Evolutionary conservation across 1,140 invertebrate species (phyloP).

Genomic region (Meloidogyne chitwoodi): DNA sequence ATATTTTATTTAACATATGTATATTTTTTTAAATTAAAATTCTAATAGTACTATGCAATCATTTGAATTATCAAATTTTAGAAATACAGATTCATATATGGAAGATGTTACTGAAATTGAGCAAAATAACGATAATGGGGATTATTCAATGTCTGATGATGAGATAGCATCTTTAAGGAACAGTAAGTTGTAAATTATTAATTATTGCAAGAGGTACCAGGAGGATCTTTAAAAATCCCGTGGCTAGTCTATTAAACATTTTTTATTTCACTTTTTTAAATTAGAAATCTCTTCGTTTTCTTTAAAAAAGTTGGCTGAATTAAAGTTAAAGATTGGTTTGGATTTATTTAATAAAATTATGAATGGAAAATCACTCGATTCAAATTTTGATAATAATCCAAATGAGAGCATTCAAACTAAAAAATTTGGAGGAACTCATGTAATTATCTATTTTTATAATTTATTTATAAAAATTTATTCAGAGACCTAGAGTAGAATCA

Average conservation of each 20-base stretch:
- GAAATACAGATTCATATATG: background rate
- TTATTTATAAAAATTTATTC: background rate
- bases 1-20: no score
- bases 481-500: conserved; percentile 17
- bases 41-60: no score
- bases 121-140: background rate
- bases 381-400: background rate
- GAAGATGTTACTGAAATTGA: background rate
- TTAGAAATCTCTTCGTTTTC: background rate
- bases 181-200: background rate
- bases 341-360: background rate
- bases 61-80: no score
- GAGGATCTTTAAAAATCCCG: no score
- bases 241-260: no score
- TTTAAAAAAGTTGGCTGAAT: background rate
- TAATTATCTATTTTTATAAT: background rate
- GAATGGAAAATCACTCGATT: background rate
- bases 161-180: background rate
- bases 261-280: no score
- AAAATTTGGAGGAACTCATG: background rate
- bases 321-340: background rate
- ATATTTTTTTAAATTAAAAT: no score
- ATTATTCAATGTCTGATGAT: background rate
- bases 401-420: background rate
- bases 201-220: no score